A percentile compares a stretch with the other conserved stretches of the same genome.
Evolutionary conservation across 2,113 vertebrate species (phyloP).

Genomic region (Accipiter cooperii): DNA sequence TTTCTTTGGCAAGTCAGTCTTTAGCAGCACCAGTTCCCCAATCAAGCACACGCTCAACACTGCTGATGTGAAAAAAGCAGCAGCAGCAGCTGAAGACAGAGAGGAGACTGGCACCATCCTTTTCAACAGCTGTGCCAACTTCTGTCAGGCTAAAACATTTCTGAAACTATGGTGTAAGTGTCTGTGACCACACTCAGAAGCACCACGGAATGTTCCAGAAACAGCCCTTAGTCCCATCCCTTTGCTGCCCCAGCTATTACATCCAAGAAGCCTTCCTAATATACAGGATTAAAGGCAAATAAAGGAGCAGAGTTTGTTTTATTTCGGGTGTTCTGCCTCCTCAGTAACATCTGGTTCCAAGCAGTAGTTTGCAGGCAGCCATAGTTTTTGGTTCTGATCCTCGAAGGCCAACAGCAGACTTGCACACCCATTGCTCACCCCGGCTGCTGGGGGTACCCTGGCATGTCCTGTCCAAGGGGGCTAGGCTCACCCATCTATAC

Average conservation of each 20-base stretch:
- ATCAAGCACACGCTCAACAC: accelerated
- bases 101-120: background rate
- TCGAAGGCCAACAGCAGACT: background rate
- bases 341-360: background rate
- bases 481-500: accelerated
- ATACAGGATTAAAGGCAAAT: background rate
- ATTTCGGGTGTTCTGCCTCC: background rate
- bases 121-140: background rate
- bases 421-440: background rate
- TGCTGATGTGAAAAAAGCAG: background rate
- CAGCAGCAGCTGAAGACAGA: background rate
- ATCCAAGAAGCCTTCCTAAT: background rate
- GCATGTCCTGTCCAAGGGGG: background rate
- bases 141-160: background rate
- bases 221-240: background rate
- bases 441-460: background rate
- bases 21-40: background rate
- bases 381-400: background rate
- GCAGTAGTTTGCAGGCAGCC: background rate
- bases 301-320: background rate
- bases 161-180: background rate
- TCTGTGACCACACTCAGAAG: background rate
- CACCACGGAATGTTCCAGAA: background rate
- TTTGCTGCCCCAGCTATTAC: background rate
- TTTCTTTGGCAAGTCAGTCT: background rate